phyloP scores from a whole-genome alignment of 2,113 vertebrate genomes.

The Merops nubicus region DNA sequence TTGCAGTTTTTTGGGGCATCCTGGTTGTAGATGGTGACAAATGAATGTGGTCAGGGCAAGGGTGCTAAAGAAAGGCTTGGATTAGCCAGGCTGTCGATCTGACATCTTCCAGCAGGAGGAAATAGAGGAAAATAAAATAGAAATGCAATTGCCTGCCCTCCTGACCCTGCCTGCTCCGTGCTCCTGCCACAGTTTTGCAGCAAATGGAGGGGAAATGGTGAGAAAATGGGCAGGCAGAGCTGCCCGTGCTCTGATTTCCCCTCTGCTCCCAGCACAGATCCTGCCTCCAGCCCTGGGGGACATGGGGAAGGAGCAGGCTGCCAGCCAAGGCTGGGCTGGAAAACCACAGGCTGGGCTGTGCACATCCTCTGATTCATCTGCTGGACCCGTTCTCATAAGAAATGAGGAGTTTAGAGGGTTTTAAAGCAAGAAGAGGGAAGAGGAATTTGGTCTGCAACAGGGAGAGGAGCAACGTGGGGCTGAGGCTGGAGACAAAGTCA shows the following conservation, averaged over 20 bases:
- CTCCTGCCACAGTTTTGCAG: neutral
- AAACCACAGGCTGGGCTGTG: neutral
- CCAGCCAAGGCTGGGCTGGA: neutral
- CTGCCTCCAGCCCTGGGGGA: rapidly evolving
- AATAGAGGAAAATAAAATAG: neutral
- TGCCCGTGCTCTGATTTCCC: rapidly evolving
- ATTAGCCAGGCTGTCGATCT: neutral
- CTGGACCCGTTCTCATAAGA: rapidly evolving
- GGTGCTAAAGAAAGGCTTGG: neutral
- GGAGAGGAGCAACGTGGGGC: neutral
- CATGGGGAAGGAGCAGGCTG: neutral
- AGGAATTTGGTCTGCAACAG: neutral
- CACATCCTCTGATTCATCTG: neutral
- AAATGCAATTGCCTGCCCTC: neutral
- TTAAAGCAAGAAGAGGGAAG: rapidly evolving
- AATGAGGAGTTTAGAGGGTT: neutral
- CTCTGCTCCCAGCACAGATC: rapidly evolving
- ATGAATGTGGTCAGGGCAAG: rapidly evolving
- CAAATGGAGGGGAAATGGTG: neutral
- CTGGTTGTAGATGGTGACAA: neutral
- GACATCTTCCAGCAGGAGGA: neutral
- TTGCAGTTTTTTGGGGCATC: neutral
- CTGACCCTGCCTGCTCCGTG: neutral
- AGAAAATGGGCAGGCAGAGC: neutral
- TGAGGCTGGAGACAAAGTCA: neutral